Evolutionary conservation across 2,113 vertebrate species (phyloP), one percentile per base, ranked within the genome.

Genomic region (Grantiella picta): DNA sequence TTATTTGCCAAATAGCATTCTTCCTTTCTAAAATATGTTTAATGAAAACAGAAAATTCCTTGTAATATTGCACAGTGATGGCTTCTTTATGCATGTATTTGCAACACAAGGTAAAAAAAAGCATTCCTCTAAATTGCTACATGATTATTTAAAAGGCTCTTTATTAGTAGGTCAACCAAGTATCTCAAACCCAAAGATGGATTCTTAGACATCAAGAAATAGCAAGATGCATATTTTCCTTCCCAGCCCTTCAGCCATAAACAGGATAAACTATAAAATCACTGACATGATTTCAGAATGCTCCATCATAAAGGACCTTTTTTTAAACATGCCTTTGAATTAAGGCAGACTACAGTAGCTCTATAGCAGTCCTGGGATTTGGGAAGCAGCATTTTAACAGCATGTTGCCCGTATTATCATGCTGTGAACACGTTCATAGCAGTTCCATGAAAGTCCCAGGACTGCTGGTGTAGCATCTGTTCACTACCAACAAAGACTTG

Each of bases 391-490:
- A 80, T 61, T 89, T 87, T 71, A 93, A 42, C 96, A 97, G 97
- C 96, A 53, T 63, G 96, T 69, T 81, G 69, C 72, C 95, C 16
- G 0, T 94, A 86, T 87, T 93, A 28, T 84, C 95, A 69, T 83
- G 97, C 97, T 97, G 97, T 85, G 97, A 97, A 95, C 96, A 93
- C 93, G 96, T 96, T 96, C 96, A 92, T 19, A 85, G 89, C 85
- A 96, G 95, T 86, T 91, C 94, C 85, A 40, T 92, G 92, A 50
- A 95, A 96, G 92, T 95, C 95, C 95, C 95, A 84, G 79, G 94
- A 95, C 94, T 96, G 94, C 97, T 97, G 96, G 90, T 97, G 91
- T 83, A 89, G 93, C 98, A 98, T 97, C 97, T 98, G 98, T 87
- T 98, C 92, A 29, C 40, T 82, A 96, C 95, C 92, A 92, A 60